Evolutionary conservation across 1,140 invertebrate genomes (phyloP), one percentile per base, ranked within the genome.

Genomic region (Coptotermes formosanus): DNA sequence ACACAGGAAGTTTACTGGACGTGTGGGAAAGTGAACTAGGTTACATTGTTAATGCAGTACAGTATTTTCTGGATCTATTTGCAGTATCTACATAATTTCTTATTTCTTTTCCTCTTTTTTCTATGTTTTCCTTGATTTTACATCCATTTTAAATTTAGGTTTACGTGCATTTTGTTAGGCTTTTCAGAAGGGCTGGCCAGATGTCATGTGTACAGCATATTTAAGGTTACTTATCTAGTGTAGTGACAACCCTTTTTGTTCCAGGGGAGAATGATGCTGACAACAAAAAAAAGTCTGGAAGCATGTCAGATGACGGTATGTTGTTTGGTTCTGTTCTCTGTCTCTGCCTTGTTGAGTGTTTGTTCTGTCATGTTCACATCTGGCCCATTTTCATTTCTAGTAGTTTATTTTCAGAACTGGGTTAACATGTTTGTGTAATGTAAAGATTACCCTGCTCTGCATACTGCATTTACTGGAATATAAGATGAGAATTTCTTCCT

Each of bases 231-330:
- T 55, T 55, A 1, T 55, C 3, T 45, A 44, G 14, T 45, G n/a
- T 84, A 45, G 59, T 38, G 21, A 55, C 45, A 55, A 19, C 32
- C 32, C 83, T n/a, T 23, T 69, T 85, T 85, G 9, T 85, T 52
- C 11, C 48, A 87, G 87, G 86, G 85, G 90, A 90, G 85, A 88
- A 88, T 69, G 89, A 90, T n/a, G 83, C 88, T 52, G 86, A 87
- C 32, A 89, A 88, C 88, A 94, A 93, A 91, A 94, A 92, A 91
- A 93, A 89, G 89, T 90, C 87, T 43, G 92, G 91, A 25, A 92
- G 91, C 86, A 87, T 90, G 55, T 90, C 89, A 52, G 90, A 90
- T 87, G 90, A 90, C 87, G 90, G 88, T 89, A 87, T 86, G 84
- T 82, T 75, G 9, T 48, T n/a, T 32, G 19, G n/a, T 45, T 45